A percentile compares a stretch with the other conserved stretches of the same genome.
phyloP scores from a whole-genome alignment of 2,888 invertebrate genomes.

The Drosophila suboccidentalis region DNA sequence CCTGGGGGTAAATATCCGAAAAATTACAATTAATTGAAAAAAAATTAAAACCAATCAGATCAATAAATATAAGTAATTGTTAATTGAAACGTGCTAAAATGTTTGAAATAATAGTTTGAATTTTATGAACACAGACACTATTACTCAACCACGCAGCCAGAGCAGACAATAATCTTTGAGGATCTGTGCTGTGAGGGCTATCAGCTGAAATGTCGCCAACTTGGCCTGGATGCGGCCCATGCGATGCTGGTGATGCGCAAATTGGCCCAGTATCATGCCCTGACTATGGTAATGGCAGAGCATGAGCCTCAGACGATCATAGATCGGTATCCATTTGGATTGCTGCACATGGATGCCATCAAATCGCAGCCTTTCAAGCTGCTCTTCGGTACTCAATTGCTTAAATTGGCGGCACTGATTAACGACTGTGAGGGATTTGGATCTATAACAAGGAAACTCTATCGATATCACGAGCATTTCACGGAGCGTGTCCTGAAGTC shows the following conservation, averaged over 20 bases:
- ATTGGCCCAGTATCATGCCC: constrained; percentile 87
- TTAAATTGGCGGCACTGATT: constrained; percentile 76
- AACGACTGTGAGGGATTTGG: constrained; percentile 69
- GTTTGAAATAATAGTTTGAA: too few species aligned
- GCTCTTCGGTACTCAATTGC: constrained; percentile 82
- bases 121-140: constrained; percentile 67
- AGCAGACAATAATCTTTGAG: constrained; percentile 83
- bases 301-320: constrained; percentile 69
- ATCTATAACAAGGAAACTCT: constrained; percentile 72
- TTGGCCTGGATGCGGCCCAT: constrained; percentile 87
- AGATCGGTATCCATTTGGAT: constrained; percentile 77
- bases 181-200: constrained; percentile 86
- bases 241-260: constrained; percentile 86
- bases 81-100: too few species aligned
- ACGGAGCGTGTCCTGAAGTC: constrained; percentile 75
- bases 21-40: too few species aligned
- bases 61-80: too few species aligned
- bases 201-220: constrained; percentile 86
- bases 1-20: too few species aligned
- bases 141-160: constrained; percentile 80
- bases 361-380: constrained; percentile 77
- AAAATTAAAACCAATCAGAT: too few species aligned
- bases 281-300: constrained; percentile 86
- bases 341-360: constrained; percentile 81
- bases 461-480: constrained; percentile 80